Base-by-base conservation (phyloP, 1,140 invertebrate genomes). In the Periplaneta americana region DNA sequence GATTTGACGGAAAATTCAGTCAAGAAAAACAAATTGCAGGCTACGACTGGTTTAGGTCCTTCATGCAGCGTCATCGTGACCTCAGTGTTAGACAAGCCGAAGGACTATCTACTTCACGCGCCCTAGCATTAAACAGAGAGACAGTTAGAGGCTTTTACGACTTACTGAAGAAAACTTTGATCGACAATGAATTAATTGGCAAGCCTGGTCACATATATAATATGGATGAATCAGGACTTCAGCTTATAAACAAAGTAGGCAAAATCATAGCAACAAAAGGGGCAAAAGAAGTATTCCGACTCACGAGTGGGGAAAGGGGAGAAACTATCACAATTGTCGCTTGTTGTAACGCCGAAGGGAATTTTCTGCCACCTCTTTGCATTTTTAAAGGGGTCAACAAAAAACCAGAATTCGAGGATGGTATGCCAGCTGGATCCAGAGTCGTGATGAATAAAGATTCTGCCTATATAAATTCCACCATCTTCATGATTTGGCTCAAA, bases 401-500 rank as follows among this genome's bases (percentile, higher is more conserved):
- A 81, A 85, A 84, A 74, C 48, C 74, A 32, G 83, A 86, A 81
- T 85, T 81, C 82, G 33, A 48, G 76, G 85, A 86, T 48, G 86
- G 84, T 79, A 75, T 86, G 17, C 84, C 84, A 39, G 85, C 85
- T 36, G 85, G 84, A 32, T 84, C 85, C 15, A 34, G 39, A 83
- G 83, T 86, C 22, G 86, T 82, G 34, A 86, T 88, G 85, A 33
- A 31, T 22, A 28, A 86, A 84, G 87, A 88, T 80, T 88, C 86
- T 34, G 83, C 84, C 0, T 87, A 87, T 79, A 81, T 89, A 28
- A 88, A 84, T 79, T 48, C 85, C 33, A n/a, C n/a, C 84, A 86
- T 89, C 34, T 88, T 89, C 82, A 82, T 85, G 1, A 85, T 87
- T 81, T 89, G 86, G 86, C 82, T 88, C 8, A 85, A 78, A n/a